These are phyloP conservation scores for Amazona guildingii DNA, from an alignment of 2,113 vertebrate species.

Conservation along the genomic window DNA sequence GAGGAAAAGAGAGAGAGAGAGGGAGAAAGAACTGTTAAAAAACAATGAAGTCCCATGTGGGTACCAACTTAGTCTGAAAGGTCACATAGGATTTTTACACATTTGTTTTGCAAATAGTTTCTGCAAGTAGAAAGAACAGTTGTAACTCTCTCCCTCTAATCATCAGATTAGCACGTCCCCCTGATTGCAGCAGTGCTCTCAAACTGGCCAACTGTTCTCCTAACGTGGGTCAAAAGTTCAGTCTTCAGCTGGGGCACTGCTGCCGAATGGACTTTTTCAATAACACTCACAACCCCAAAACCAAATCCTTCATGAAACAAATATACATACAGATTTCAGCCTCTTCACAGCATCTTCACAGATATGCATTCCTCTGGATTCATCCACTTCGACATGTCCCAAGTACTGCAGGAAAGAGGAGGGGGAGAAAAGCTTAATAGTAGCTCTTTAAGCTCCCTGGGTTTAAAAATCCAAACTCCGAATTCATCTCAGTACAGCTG, in stretches of 20 bases:
- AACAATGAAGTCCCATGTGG: slow-evolving; percentile 40
- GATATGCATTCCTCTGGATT: slow-evolving; percentile 99
- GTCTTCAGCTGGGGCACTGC: background rate
- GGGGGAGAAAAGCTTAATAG: background rate
- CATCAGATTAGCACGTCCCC: slow-evolving; percentile 7
- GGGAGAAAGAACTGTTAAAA: slow-evolving; percentile 60
- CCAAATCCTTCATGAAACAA: slow-evolving; percentile 31
- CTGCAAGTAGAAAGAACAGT: slow-evolving; percentile 24
- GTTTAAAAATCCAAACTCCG: background rate
- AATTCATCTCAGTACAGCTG: background rate
- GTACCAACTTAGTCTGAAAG: slow-evolving; percentile 56
- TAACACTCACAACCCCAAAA: background rate
- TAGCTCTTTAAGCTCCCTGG: background rate
- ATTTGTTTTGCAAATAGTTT: slow-evolving; percentile 52
- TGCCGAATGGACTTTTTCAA: background rate
- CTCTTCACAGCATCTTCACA: slow-evolving; percentile 98
- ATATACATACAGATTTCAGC: slow-evolving; percentile 94
- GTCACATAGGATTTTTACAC: slow-evolving; percentile 45
- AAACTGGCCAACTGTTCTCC: slow-evolving; percentile 16
- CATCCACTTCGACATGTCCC: slow-evolving; percentile 97
- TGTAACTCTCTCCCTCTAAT: slow-evolving; percentile 44
- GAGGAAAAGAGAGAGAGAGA: slow-evolving; percentile 27
- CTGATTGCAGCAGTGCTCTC: slow-evolving; percentile 12
- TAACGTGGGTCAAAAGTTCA: slow-evolving; percentile 46
- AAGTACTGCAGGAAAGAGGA: slow-evolving; percentile 81